Evolutionary conservation across 2,113 vertebrate genomes (phyloP), one percentile per base, ranked within the genome.

Genomic region (Lonchura striata): DNA sequence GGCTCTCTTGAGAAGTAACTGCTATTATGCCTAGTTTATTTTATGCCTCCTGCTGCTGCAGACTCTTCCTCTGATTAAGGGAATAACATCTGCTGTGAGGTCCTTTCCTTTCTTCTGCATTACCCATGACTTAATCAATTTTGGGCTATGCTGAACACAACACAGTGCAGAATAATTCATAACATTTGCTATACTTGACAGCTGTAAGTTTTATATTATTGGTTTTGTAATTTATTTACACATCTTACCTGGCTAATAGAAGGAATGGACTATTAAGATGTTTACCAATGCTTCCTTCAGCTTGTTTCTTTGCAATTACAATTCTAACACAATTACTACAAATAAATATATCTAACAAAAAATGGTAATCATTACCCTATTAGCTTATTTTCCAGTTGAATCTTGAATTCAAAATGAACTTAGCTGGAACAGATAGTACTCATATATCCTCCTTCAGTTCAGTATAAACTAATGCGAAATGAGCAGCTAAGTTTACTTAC

Each of bases 381-480:
- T 90, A 54, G 10, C 63, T 94, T 91, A 74, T 91, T 94, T 94
- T 94, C 30, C 39, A 82, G 47, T 79, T 89, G 44, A 92, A 66
- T 74, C 47, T 77, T 70, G 59, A 84, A 79, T 93, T 90, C n/a
- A 76, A 65, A 88, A 52, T 94, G 46, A 86, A 79, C 74, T 71
- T 63, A 80, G 46, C 47, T 66, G 68, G 23, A 81, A 79, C 33
- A 69, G 60, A 41, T 70, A 69, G 12, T 42, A 31, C 41, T 92
- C 57, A 11, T 65, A 39, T 65, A 59, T 79, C 22, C 39, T 79
- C 18, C 20, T 47, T 74, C 22, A 60, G 46, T 63, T 96, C 24
- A 37, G 14, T 82, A 39, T 42, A 60, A 84, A 75, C 74, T 86
- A 3, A 27, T 78, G 22, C 6, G 41, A 12, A 75, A 15, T 63